A percentile compares a stretch with the other conserved stretches of the same genome.
These are phyloP conservation scores for Gadopsis bispinosus DNA, from an alignment of 2,797 vertebrate genomes.

Conservation along the genomic window DNA sequence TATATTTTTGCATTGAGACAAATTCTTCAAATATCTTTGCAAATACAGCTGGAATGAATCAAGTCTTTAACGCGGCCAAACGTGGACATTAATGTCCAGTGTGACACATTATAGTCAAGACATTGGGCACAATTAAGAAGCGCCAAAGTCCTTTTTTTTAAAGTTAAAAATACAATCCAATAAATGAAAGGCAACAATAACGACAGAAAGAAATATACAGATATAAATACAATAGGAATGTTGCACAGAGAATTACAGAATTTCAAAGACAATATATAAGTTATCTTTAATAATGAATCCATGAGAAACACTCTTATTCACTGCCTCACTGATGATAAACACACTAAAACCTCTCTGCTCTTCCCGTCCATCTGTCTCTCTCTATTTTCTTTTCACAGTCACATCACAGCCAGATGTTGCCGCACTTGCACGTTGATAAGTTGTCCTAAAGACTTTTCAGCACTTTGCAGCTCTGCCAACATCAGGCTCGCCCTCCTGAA, in stretches of 20 bases:
- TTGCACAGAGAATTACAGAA: no score
- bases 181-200: not conserved
- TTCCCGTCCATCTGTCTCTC: slow-evolving; percentile 31
- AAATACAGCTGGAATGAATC: not conserved
- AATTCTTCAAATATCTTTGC: not conserved
- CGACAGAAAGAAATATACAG: not conserved
- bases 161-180: not conserved
- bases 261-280: not conserved
- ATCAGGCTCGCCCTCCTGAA: not conserved
- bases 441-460: slow-evolving; percentile 1
- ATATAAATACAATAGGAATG: not conserved
- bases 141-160: not conserved
- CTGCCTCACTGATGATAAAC: slow-evolving; percentile 1
- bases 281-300: not conserved
- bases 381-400: not conserved
- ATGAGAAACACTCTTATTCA: not conserved
- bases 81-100: not conserved
- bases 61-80: not conserved
- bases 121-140: not conserved
- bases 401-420: slow-evolving; percentile 15
- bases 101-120: not conserved
- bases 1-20: not conserved
- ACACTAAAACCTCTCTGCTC: slow-evolving; percentile 7
- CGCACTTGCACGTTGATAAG: not conserved
- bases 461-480: not conserved